Conservation (phyloP, 2,888 invertebrate genomes). For the Frankliniella intonsa region DNA sequence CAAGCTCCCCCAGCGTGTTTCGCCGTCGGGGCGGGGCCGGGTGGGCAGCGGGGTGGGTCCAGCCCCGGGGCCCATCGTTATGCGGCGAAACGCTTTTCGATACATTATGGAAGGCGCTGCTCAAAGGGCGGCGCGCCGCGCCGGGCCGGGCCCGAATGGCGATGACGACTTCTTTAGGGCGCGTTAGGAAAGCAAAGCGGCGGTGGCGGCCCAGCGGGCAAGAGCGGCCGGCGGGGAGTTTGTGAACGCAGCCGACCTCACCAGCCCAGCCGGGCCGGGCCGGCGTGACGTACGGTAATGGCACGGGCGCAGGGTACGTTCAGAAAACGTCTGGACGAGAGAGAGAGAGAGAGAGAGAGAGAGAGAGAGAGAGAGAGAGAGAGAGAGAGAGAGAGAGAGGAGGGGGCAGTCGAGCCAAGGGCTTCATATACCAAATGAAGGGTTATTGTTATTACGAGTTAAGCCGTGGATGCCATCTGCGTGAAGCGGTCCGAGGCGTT, state of each 20-base stretch:
- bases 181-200: neutral
- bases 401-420: neutral
- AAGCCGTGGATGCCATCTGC: constrained; percentile 8
- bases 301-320: neutral
- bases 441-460: constrained; percentile 14
- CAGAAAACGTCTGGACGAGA: neutral
- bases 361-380: constrained; percentile 16
- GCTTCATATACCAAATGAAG: constrained; percentile 17
- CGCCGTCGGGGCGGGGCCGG: no score
- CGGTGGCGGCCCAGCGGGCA: neutral
- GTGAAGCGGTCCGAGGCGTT: neutral
- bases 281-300: neutral
- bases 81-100: neutral
- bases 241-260: no score
- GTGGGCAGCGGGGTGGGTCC: no score
- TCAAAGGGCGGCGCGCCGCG: neutral
- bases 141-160: neutral
- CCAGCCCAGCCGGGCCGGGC: no score
- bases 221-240: no score
- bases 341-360: constrained; percentile 20
- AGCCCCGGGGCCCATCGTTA: no score
- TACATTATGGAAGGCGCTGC: neutral
- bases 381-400: neutral
- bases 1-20: no score
- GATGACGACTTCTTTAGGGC: neutral